phyloP scores from a whole-genome alignment of 2,113 vertebrate species.

The Galeopterus variegatus region DNA sequence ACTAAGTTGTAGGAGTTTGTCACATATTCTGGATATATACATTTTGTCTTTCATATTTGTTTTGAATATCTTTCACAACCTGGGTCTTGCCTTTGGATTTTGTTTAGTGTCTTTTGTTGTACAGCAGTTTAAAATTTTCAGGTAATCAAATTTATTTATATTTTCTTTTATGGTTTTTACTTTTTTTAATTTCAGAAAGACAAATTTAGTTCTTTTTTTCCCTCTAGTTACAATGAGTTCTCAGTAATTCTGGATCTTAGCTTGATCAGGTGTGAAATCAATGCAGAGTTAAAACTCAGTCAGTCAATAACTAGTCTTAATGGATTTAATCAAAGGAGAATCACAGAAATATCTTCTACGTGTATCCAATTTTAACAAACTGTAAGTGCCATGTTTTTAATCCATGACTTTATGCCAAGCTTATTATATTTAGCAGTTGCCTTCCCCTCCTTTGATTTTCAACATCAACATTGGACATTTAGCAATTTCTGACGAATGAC shows the following conservation, averaged over 20 bases:
- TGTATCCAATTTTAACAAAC: background rate
- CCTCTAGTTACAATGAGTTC: background rate
- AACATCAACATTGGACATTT: slow-evolving; percentile 65
- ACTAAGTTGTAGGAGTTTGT: slow-evolving; percentile 14
- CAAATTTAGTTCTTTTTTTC: background rate
- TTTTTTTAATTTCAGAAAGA: slow-evolving; percentile 46
- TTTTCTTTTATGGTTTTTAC: background rate
- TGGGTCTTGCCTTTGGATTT: slow-evolving; percentile 22
- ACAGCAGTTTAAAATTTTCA: slow-evolving; percentile 26
- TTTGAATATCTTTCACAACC: background rate
- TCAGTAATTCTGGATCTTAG: background rate
- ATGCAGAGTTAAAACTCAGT: background rate
- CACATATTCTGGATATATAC: background rate
- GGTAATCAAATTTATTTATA: background rate
- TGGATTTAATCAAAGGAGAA: background rate
- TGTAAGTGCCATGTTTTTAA: background rate
- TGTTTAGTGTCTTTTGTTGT: slow-evolving; percentile 45
- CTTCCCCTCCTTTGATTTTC: slow-evolving; percentile 63
- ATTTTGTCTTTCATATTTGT: slow-evolving; percentile 46
- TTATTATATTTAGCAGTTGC: slow-evolving; percentile 55
- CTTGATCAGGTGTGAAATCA: slow-evolving; percentile 54
- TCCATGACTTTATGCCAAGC: background rate
- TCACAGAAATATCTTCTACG: background rate
- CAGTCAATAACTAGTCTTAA: background rate
- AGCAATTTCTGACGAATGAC: slow-evolving; percentile 45